Conservation (phyloP, 2,797 vertebrate species). For the Rhinogobio ventralis region DNA sequence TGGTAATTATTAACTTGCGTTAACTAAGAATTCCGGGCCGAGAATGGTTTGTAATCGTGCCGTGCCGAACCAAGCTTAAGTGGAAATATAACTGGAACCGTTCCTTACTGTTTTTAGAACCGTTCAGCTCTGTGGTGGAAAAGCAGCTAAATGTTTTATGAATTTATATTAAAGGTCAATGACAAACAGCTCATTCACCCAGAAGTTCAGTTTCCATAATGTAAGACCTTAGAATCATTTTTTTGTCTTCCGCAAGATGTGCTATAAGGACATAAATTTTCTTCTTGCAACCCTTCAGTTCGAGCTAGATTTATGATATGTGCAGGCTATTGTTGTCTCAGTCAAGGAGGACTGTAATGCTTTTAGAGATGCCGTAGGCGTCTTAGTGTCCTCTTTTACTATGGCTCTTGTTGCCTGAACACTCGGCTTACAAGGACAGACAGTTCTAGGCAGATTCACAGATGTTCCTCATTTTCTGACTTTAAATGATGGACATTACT, state of each 20-base stretch:
- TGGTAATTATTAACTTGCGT: too few relatives aligned
- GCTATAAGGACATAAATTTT: not conserved
- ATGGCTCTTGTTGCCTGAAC: not conserved
- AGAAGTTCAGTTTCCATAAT: not conserved
- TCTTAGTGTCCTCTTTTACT: conserved; percentile 29
- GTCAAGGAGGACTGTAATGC: not conserved
- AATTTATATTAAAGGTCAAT: not conserved
- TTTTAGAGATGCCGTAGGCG: not conserved
- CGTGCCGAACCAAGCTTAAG: not conserved
- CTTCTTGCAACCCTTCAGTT: not conserved
- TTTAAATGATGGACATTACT: not conserved
- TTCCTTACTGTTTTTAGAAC: not conserved
- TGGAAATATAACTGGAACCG: not conserved
- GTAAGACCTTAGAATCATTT: not conserved
- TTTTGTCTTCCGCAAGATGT: not conserved
- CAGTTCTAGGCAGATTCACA: not conserved
- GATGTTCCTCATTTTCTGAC: not conserved
- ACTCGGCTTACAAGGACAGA: not conserved
- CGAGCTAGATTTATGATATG: not conserved
- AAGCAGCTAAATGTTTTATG: not conserved
- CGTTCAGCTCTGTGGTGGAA: accelerated
- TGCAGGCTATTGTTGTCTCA: conserved; percentile 12
- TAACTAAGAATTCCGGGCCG: not conserved
- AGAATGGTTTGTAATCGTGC: not conserved
- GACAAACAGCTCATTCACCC: not conserved